phyloP scores from a whole-genome alignment of 2,113 vertebrate species.

The Lophotis ruficrista region DNA sequence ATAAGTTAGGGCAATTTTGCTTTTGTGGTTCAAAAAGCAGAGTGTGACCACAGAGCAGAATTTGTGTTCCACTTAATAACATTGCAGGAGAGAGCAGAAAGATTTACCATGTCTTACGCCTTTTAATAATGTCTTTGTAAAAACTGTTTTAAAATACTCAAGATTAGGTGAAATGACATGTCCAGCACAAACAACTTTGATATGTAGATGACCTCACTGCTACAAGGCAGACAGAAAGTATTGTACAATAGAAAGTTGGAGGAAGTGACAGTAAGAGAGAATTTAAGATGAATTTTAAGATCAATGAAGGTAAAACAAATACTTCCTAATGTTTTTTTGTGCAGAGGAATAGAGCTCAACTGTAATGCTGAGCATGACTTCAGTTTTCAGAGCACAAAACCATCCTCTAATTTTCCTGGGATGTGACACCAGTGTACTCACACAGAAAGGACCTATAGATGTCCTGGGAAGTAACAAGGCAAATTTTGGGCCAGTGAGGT shows the following conservation, averaged over 20 bases:
- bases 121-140: slow-evolving; percentile 1
- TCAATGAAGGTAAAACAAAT: neutral
- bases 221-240: neutral
- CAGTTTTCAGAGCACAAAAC: neutral
- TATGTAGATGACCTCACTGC: neutral
- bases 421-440: neutral
- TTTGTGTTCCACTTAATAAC: neutral
- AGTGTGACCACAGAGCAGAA: neutral
- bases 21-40: neutral
- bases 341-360: neutral
- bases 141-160: neutral
- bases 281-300: neutral
- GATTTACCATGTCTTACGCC: neutral
- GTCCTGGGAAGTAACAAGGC: neutral
- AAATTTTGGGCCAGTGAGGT: neutral
- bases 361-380: neutral
- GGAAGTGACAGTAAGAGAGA: neutral
- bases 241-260: neutral
- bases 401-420: neutral
- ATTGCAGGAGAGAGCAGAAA: neutral
- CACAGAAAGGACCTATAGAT: neutral
- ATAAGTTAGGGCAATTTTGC: neutral
- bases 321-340: neutral
- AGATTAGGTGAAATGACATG: neutral
- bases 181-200: neutral